Evolutionary conservation across 2,797 vertebrate genomes (phyloP).

Genomic region (Pseudocheirus occidentalis): DNA sequence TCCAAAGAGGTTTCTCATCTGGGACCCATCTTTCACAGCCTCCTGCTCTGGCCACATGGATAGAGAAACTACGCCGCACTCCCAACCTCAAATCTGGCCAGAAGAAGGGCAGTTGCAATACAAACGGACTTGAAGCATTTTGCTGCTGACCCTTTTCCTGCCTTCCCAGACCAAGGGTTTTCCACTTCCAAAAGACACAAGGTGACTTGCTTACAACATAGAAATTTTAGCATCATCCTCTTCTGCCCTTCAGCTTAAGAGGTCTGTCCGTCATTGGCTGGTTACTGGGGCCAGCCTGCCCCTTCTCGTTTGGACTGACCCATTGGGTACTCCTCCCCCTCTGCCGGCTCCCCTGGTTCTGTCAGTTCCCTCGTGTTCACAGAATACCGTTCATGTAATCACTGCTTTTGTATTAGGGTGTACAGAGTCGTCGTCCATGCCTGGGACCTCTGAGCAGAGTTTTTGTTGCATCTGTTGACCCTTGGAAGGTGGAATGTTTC

Average conservation of each 20-base stretch:
- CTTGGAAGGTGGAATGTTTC: slow-evolving; percentile 7
- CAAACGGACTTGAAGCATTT: slow-evolving; percentile 60
- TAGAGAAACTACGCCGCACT: slow-evolving; percentile 70
- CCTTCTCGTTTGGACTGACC: not conserved
- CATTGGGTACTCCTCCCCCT: slow-evolving; percentile 20
- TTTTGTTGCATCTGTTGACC: not conserved
- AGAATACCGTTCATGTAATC: slow-evolving; percentile 65
- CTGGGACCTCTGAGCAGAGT: not conserved
- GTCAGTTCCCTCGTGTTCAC: slow-evolving; percentile 66
- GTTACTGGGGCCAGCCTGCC: not conserved
- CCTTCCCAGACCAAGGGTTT: slow-evolving; percentile 44
- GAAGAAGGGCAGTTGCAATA: slow-evolving; percentile 55
- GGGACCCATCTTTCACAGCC: slow-evolving; percentile 68
- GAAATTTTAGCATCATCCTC: slow-evolving; percentile 61
- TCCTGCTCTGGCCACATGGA: slow-evolving; percentile 61
- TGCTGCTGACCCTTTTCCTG: slow-evolving; percentile 55
- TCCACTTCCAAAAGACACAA: slow-evolving; percentile 49
- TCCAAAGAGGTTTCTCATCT: slow-evolving; percentile 71
- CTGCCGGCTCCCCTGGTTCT: slow-evolving; percentile 51
- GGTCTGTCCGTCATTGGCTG: not conserved
- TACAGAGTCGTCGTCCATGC: slow-evolving; percentile 73
- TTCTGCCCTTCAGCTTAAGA: slow-evolving; percentile 40
- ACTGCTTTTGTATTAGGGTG: slow-evolving; percentile 72
- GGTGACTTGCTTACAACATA: slow-evolving; percentile 45
- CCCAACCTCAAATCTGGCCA: slow-evolving; percentile 46